Evolutionary conservation across 2,888 invertebrate species (phyloP).

Genomic region (Coenonympha glycerion): DNA sequence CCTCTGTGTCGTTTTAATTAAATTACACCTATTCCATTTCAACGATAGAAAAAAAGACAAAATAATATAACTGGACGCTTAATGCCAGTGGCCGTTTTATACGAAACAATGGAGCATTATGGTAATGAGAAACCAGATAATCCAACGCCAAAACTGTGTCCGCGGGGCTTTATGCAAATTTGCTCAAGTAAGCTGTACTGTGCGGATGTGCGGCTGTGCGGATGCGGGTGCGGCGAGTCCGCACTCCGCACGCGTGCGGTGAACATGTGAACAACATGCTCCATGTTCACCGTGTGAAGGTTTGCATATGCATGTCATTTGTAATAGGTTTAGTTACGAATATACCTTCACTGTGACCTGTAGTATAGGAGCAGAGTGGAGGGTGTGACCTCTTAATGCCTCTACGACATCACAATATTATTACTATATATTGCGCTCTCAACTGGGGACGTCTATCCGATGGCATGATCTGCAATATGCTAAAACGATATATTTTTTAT

Average conservation of each 20-base stretch:
- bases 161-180: constrained; percentile 67
- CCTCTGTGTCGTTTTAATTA: background rate
- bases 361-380: too few relatives aligned
- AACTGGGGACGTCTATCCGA: too few relatives aligned
- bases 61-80: constrained; percentile 3
- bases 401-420: too few relatives aligned
- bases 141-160: constrained; percentile 66
- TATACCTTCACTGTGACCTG: background rate
- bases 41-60: background rate
- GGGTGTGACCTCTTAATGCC: too few relatives aligned
- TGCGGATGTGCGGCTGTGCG: too few relatives aligned
- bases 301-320: background rate
- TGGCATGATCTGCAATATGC: too few relatives aligned
- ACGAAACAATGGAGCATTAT: constrained; percentile 8
- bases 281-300: background rate
- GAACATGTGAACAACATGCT: background rate
- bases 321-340: background rate
- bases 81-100: constrained; percentile 8
- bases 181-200: constrained; percentile 36
- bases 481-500: too few relatives aligned
- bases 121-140: constrained; percentile 47
- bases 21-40: background rate
- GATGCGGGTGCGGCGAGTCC: constrained; percentile 13
- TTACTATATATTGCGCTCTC: too few relatives aligned
- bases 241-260: constrained; percentile 7